Evolutionary conservation across 2,797 vertebrate species (phyloP).

Genomic region (Callimico goeldii): DNA sequence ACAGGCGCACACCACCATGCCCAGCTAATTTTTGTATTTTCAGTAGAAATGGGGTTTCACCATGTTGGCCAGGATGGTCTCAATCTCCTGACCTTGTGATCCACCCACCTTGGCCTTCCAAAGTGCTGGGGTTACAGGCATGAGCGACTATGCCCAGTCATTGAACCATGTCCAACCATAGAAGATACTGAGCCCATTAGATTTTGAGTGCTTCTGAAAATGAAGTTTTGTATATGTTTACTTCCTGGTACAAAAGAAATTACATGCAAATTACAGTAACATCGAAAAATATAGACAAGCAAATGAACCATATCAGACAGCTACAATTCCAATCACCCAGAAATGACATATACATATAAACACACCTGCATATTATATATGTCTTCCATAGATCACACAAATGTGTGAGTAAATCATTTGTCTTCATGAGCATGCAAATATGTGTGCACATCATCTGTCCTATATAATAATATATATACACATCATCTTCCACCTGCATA

Average conservation of each 20-base stretch:
- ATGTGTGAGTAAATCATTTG: not conserved
- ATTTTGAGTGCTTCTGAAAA: not conserved
- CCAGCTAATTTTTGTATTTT: no score
- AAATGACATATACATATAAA: not conserved
- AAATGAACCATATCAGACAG: not conserved
- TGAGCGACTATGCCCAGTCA: no score
- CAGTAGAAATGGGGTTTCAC: no score
- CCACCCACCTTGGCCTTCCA: no score
- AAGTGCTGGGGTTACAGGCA: no score
- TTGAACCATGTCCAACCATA: not conserved
- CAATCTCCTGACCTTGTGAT: no score
- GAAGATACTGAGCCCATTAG: not conserved
- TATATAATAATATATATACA: not conserved
- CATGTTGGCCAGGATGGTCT: no score
- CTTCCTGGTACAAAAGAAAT: not conserved
- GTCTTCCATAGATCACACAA: not conserved
- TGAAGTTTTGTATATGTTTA: not conserved
- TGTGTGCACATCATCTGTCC: not conserved
- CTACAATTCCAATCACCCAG: not conserved
- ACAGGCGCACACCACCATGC: no score
- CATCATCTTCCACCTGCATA: not conserved
- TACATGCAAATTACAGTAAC: not conserved
- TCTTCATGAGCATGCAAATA: not conserved
- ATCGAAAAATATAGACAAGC: not conserved
- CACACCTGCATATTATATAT: not conserved